These are phyloP conservation scores for Myanophis thanlyinensis DNA, from an alignment of 2,113 vertebrate species.

Conservation along the genomic window DNA sequence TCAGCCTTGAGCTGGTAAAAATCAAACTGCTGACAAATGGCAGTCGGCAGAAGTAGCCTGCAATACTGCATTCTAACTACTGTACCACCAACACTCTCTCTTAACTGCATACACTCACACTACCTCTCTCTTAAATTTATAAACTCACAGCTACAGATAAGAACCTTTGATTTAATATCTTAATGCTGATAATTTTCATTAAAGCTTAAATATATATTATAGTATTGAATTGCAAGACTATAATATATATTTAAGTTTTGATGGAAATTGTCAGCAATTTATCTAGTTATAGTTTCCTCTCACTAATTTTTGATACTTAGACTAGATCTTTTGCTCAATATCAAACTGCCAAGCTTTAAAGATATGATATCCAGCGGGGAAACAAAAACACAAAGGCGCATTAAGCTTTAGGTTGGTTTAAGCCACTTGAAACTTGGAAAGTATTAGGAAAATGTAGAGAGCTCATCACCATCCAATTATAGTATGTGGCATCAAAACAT, in stretches of 20 bases:
- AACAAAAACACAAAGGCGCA: not conserved
- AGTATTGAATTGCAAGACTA: no score
- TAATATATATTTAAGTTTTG: not conserved
- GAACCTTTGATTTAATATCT: not conserved
- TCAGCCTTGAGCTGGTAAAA: no score
- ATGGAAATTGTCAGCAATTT: not conserved
- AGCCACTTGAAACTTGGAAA: not conserved
- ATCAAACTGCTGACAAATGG: no score
- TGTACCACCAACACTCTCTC: no score
- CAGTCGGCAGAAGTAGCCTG: no score
- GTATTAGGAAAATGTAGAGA: not conserved
- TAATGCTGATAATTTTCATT: not conserved
- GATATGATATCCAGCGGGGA: not conserved
- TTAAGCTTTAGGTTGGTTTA: not conserved
- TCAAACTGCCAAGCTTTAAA: not conserved
- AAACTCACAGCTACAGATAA: not conserved
- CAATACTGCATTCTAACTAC: no score
- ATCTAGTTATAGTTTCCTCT: not conserved
- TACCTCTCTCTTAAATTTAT: not conserved
- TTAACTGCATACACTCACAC: no score
- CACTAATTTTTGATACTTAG: not conserved
- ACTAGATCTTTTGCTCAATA: not conserved
- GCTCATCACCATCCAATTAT: not conserved
- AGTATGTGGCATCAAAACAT: not conserved
- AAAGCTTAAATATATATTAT: not conserved